Evolutionary conservation across 2,797 vertebrate species (phyloP).

Genomic region (Semotilus atromaculatus): DNA sequence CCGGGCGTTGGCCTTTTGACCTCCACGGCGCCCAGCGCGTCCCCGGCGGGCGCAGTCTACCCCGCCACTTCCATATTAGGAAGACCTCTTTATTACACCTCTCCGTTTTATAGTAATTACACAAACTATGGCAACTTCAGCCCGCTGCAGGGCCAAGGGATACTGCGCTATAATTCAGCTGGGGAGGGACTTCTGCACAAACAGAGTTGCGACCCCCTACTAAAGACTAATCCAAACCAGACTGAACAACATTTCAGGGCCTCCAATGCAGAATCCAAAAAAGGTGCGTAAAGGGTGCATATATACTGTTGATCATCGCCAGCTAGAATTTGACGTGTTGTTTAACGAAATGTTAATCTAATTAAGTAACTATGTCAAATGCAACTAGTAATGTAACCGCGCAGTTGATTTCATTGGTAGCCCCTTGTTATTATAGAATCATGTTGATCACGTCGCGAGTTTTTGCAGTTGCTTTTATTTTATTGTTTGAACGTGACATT

Average conservation of each 20-base stretch:
- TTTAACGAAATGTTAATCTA: background rate
- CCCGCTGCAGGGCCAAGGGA: conserved; percentile 92
- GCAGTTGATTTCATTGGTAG: background rate
- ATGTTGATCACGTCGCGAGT: background rate
- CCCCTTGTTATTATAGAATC: background rate
- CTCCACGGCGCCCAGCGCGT: conserved; percentile 80
- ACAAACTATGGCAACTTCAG: conserved; percentile 98
- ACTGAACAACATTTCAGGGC: conserved; percentile 90
- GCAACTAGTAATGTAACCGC: background rate
- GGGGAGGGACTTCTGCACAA: conserved; percentile 88
- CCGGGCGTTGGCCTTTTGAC: conserved; percentile 79
- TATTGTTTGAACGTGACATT: background rate
- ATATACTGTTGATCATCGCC: background rate
- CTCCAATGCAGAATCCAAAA: conserved; percentile 89
- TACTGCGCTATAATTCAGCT: conserved; percentile 91
- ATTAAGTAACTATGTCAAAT: background rate
- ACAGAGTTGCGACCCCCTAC: conserved; percentile 87
- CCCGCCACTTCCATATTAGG: conserved; percentile 90
- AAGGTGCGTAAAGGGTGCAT: conserved; percentile 86
- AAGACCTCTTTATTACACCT: conserved; percentile 97
- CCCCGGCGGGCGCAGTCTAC: conserved; percentile 87
- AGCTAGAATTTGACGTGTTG: background rate
- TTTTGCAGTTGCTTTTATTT: background rate
- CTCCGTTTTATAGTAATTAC: conserved; percentile 98
- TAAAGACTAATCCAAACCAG: conserved; percentile 87